Conservation (phyloP, 2,113 vertebrate genomes). For the Microcebus lehilahytsara region DNA sequence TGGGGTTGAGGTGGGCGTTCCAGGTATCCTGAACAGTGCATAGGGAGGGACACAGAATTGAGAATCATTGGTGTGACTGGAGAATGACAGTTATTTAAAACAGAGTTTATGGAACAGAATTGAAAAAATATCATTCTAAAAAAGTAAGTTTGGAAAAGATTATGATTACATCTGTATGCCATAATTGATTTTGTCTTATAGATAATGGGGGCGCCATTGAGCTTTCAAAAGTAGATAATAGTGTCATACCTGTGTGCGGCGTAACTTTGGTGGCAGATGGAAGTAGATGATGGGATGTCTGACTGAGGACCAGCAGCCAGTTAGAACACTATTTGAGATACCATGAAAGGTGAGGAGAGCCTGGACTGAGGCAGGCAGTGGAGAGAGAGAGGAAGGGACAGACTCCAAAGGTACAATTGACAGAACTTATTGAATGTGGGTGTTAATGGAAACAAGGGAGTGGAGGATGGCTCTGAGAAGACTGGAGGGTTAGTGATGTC, state of each 20-base stretch:
- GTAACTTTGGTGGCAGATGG: background rate
- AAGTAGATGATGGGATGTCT: background rate
- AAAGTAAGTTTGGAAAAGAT: background rate
- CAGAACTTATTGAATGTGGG: background rate
- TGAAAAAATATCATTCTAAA: background rate
- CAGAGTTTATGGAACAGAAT: background rate
- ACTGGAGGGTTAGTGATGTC: background rate
- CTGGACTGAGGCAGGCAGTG: background rate
- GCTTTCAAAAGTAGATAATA: background rate
- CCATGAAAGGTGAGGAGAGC: background rate
- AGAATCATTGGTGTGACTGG: background rate
- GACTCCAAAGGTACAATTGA: background rate
- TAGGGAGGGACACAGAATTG: background rate
- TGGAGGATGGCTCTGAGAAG: background rate
- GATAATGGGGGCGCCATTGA: background rate
- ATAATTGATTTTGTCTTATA: background rate
- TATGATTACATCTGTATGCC: background rate
- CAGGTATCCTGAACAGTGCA: background rate
- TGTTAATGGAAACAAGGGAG: background rate
- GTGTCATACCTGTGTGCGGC: background rate
- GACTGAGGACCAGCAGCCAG: background rate
- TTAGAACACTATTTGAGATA: background rate
- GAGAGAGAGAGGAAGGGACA: background rate
- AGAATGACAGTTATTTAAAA: background rate
- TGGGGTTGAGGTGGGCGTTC: too few relatives aligned